Conservation (phyloP, 2,113 vertebrate species). For the Indicator maculatus region DNA sequence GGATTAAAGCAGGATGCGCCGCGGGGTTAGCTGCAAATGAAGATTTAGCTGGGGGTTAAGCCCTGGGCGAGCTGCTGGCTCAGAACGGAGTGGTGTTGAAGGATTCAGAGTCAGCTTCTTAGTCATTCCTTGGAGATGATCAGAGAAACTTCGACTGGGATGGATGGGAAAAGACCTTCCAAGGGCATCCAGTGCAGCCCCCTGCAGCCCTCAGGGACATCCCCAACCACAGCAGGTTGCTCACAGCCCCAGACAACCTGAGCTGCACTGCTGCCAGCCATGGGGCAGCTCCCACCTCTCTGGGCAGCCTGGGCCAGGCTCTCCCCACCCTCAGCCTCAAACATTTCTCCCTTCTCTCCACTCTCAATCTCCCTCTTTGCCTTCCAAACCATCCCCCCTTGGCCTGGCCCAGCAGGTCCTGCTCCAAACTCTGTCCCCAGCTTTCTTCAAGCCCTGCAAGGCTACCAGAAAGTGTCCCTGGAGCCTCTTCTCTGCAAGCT, state of each 20-base stretch:
- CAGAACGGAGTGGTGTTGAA: accelerated
- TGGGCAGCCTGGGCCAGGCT: background rate
- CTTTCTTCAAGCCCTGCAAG: too few species aligned
- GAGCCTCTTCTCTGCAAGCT: too few species aligned
- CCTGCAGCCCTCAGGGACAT: background rate
- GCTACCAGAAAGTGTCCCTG: too few species aligned
- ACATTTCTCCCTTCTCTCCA: background rate
- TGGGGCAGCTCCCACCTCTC: background rate
- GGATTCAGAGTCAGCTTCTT: background rate
- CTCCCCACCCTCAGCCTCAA: background rate
- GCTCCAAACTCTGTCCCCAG: too few species aligned
- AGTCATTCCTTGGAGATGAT: background rate
- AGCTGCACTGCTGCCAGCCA: background rate
- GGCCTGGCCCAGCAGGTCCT: background rate
- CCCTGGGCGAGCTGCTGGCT: slow-evolving; percentile 66
- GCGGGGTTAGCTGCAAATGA: slow-evolving; percentile 95
- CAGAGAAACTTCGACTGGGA: background rate
- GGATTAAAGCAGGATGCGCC: slow-evolving; percentile 98
- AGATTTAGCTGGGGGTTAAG: slow-evolving; percentile 81
- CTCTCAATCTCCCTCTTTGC: background rate
- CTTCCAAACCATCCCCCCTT: background rate
- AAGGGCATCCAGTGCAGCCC: background rate
- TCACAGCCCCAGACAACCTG: background rate
- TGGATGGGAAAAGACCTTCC: background rate
- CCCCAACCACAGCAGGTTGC: background rate